These are phyloP conservation scores for Apogon hyalosoma DNA, from an alignment of 2,797 vertebrate species.

Conservation along the genomic window DNA sequence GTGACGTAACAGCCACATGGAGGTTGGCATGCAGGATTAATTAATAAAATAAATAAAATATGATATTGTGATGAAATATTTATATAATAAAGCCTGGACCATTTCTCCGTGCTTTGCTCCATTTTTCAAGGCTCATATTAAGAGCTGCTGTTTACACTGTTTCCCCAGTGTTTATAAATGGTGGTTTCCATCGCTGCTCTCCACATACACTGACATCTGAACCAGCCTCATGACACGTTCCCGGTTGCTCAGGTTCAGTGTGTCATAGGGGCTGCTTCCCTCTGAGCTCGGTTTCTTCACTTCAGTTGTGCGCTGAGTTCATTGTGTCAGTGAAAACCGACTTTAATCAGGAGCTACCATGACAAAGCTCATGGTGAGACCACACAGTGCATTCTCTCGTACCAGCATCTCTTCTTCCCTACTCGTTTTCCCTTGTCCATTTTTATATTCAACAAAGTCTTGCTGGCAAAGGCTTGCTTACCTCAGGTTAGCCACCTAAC, in stretches of 20 bases:
- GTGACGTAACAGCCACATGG: too few species aligned
- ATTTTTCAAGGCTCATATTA: too few species aligned
- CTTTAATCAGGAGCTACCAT: not conserved
- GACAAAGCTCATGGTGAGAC: not conserved
- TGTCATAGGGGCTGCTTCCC: not conserved
- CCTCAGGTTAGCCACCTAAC: conserved; percentile 24
- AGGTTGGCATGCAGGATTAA: too few species aligned
- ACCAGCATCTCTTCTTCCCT: not conserved
- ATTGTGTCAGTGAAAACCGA: conserved; percentile 4
- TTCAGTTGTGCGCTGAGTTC: not conserved
- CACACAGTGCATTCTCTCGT: not conserved
- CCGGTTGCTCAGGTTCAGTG: not conserved
- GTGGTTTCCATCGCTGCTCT: too few species aligned
- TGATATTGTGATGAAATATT: too few species aligned
- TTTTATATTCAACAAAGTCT: conserved; percentile 7
- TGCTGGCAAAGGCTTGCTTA: not conserved
- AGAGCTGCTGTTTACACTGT: too few species aligned
- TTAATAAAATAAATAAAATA: too few species aligned
- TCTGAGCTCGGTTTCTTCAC: not conserved
- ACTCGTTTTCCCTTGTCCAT: not conserved
- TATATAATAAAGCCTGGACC: too few species aligned
- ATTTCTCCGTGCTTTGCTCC: too few species aligned
- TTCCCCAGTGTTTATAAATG: too few species aligned
- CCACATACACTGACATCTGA: too few species aligned
- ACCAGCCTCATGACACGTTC: not conserved